A percentile compares a stretch with the other conserved stretches of the same genome.
Evolutionary conservation across 2,888 invertebrate species (phyloP).

Genomic region (Ennomos quercinarius): DNA sequence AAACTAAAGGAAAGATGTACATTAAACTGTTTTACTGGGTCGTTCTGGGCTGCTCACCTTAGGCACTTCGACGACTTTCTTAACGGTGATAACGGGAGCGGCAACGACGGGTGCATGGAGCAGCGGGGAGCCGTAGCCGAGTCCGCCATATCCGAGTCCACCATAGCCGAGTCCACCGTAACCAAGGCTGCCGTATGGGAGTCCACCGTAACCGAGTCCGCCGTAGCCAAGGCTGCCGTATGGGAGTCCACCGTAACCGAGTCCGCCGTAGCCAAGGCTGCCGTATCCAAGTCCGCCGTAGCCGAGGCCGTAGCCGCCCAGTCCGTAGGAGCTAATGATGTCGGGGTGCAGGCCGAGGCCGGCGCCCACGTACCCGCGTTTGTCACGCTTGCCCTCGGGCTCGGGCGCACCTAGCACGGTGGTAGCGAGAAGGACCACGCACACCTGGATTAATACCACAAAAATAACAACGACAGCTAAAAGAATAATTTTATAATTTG

Average conservation of each 20-base stretch:
- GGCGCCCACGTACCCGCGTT: constrained; percentile 45
- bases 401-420: constrained; percentile 49
- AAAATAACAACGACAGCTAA: background rate
- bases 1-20: too few relatives aligned
- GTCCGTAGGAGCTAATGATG: constrained; percentile 30
- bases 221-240: constrained; percentile 31
- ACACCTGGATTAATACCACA: constrained; percentile 41
- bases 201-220: constrained; percentile 31
- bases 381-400: constrained; percentile 51
- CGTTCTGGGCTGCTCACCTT: constrained; percentile 45
- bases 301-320: constrained; percentile 25
- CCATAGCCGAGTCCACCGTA: constrained; percentile 13
- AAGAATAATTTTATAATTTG: too few relatives aligned
- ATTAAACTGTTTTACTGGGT: too few relatives aligned
- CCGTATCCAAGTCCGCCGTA: constrained; percentile 41
- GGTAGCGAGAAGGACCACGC: constrained; percentile 49
- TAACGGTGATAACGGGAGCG: constrained; percentile 39
- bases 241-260: constrained; percentile 25
- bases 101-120: constrained; percentile 31
- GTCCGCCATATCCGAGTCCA: constrained; percentile 28
- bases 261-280: constrained; percentile 11
- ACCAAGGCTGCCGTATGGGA: constrained; percentile 13
- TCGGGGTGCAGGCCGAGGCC: background rate
- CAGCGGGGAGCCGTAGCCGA: constrained; percentile 16
- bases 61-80: constrained; percentile 61